Percentiles rank a stretch among this genome's conserved stretches.
phyloP scores from a whole-genome alignment of 2,888 invertebrate genomes.

The Dromius quadrimaculatus region DNA sequence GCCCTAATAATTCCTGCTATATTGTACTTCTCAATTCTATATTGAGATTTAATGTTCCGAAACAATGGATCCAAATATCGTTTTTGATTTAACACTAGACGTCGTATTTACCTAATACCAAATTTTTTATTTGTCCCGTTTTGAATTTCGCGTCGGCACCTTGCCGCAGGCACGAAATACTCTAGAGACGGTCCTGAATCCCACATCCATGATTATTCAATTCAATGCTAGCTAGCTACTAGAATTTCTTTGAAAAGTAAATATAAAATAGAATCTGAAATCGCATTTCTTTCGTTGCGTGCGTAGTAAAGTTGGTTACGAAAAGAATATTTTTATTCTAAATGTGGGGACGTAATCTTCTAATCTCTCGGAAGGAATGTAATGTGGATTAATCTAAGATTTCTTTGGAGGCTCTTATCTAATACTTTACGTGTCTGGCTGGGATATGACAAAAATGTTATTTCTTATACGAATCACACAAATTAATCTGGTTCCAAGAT shows the following conservation, averaged over 20 bases:
- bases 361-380: slow-evolving; percentile 5
- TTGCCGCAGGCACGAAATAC: background rate
- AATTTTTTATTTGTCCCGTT: too few species aligned
- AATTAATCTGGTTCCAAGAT: too few species aligned
- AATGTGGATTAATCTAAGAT: too few species aligned
- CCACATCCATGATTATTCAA: slow-evolving; percentile 25
- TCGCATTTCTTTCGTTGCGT: slow-evolving; percentile 1
- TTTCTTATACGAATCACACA: too few species aligned
- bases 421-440: too few species aligned
- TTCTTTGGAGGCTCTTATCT: too few species aligned
- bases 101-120: background rate
- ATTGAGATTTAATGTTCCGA: too few species aligned
- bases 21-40: too few species aligned
- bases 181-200: slow-evolving; percentile 13
- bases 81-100: too few species aligned
- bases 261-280: slow-evolving; percentile 22
- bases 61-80: too few species aligned
- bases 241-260: slow-evolving; percentile 23
- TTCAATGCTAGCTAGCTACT: background rate
- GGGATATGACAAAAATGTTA: too few species aligned
- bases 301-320: background rate
- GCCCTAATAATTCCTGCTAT: too few species aligned
- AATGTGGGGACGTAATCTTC: background rate
- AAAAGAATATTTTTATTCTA: slow-evolving; percentile 16
- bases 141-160: background rate